phyloP scores from a whole-genome alignment of 1,140 invertebrate species.

The Meloidogyne chitwoodi region DNA sequence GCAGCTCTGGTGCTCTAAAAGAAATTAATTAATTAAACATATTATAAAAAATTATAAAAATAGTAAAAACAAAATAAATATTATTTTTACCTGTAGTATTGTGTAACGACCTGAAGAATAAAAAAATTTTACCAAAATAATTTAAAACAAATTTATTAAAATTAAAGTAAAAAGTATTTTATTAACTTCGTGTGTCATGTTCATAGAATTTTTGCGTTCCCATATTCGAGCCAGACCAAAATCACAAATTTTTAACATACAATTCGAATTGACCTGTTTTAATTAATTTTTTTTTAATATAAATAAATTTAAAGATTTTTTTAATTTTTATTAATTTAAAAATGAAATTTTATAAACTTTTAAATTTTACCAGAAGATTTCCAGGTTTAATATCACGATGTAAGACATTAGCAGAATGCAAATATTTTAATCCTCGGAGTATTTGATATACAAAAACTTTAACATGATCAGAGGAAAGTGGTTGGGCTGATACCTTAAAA shows the following conservation, averaged over 20 bases:
- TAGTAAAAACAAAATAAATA: background rate
- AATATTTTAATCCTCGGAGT: conserved; percentile 92
- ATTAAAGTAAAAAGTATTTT: background rate
- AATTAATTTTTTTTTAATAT: background rate
- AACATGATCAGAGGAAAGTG: conserved; percentile 76
- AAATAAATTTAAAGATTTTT: too few species aligned
- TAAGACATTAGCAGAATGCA: conserved; percentile 91
- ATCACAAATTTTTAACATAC: conserved; percentile 79
- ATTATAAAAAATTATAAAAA: too few species aligned
- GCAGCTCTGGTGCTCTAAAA: conserved; percentile 64
- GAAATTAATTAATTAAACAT: too few species aligned
- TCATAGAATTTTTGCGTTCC: conserved; percentile 81
- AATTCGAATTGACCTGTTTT: conserved; percentile 18
- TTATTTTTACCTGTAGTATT: conserved; percentile 60
- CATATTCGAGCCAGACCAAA: conserved; percentile 84
- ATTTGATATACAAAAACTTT: conserved; percentile 99
- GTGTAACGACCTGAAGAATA: conserved; percentile 55
- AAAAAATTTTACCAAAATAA: background rate
- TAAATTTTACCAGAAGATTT: conserved; percentile 37
- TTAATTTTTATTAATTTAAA: background rate
- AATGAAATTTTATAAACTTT: background rate
- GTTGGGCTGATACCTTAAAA: background rate
- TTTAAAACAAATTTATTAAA: background rate
- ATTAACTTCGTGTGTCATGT: conserved; percentile 91
- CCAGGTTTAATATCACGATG: conserved; percentile 87